Conservation (phyloP, 37 sponge, comb jelly and placozoan species). For the Tethya wilhelma region DNA sequence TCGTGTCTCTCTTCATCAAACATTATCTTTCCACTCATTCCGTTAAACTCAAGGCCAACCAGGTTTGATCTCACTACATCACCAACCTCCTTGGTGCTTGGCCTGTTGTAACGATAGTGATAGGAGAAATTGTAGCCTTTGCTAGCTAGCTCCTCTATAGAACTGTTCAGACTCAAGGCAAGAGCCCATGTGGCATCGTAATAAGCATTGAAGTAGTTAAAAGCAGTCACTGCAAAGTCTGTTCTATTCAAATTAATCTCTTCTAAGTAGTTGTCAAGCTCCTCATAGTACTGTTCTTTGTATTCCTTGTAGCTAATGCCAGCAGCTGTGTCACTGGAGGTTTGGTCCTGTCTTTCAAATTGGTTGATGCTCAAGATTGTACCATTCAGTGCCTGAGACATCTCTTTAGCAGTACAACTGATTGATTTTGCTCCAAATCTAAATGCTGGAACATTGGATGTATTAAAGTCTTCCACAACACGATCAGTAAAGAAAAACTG, state of each 20-base stretch:
- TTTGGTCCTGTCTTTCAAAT: background rate
- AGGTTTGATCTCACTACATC: background rate
- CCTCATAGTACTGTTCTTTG: background rate
- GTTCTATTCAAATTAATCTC: background rate
- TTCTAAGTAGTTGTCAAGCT: background rate
- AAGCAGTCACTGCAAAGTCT: background rate
- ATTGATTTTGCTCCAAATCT: background rate
- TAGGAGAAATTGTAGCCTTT: no score
- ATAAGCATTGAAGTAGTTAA: constrained; percentile 2
- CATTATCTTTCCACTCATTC: no score
- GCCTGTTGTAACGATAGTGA: no score
- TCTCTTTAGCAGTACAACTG: constrained; percentile 1
- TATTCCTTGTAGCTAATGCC: constrained; percentile 9
- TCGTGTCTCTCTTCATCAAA: no score
- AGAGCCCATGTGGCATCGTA: constrained; percentile 38
- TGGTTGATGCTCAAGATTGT: background rate
- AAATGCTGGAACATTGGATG: background rate
- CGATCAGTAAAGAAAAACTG: constrained; percentile 21
- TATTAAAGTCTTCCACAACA: background rate
- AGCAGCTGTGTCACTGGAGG: no score
- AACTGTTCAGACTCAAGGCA: constrained; percentile 13
- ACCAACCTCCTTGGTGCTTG: background rate
- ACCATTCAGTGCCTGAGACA: background rate
- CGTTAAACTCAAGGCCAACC: no score
- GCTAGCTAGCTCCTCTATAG: no score